phyloP scores from a whole-genome alignment of 2,888 invertebrate genomes.

The Phalangium opilio region DNA sequence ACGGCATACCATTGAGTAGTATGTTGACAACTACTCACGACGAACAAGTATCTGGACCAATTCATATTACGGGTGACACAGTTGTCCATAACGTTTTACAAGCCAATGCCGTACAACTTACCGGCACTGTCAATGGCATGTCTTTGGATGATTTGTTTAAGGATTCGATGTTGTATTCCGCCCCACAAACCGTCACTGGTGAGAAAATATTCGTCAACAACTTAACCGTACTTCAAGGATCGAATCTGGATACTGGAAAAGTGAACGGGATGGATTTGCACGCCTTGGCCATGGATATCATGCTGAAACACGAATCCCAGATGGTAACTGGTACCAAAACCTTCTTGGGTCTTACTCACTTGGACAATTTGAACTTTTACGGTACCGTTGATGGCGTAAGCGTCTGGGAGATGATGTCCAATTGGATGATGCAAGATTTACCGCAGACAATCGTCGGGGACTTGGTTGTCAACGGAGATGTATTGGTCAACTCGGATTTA shows the following conservation, averaged over 20 bases:
- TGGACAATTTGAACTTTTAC: neutral
- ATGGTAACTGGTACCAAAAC: constrained; percentile 7
- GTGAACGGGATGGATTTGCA: constrained; percentile 2
- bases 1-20: constrained; percentile 5
- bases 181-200: constrained; percentile 7
- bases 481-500: constrained; percentile 3
- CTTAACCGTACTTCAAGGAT: neutral
- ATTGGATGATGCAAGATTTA: constrained; percentile 5
- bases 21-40: too few species aligned
- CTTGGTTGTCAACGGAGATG: constrained; percentile 4
- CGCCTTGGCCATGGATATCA: constrained; percentile 10
- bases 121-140: too few species aligned
- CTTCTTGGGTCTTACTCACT: constrained; percentile 1
- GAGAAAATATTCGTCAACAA: constrained; percentile 3
- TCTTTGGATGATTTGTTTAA: constrained; percentile 3
- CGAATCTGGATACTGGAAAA: constrained; percentile 1
- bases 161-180: constrained; percentile 10
- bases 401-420: constrained; percentile 4
- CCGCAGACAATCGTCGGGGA: constrained; percentile 2
- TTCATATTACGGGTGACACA: too few species aligned
- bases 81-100: too few species aligned
- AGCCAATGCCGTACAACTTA: too few species aligned
- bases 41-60: too few species aligned
- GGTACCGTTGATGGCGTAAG: constrained; percentile 5
- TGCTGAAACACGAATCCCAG: constrained; percentile 7